Conservation (phyloP, 2,113 vertebrate genomes). For the Nyctereutes procyonoides region DNA sequence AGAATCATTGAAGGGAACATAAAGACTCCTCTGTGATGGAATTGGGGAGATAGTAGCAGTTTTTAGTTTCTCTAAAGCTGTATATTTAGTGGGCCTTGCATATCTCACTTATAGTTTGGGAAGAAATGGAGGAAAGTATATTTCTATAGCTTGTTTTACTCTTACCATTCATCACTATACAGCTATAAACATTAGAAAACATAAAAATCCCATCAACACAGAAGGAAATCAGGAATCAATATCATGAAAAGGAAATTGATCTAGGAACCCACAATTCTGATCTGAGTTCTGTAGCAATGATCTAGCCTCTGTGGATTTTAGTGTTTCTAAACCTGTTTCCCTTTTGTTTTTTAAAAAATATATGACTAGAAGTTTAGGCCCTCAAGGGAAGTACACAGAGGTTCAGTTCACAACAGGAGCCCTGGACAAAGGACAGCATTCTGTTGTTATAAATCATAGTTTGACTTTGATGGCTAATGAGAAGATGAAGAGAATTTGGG, state of each 20-base stretch:
- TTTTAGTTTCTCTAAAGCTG: not conserved
- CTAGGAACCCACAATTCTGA: not conserved
- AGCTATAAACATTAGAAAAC: not conserved
- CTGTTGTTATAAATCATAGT: not conserved
- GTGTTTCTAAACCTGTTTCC: not conserved
- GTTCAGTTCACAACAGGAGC: not conserved
- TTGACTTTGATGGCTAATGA: not conserved
- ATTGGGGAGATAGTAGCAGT: not conserved
- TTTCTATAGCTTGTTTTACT: not conserved
- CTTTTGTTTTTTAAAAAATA: not conserved
- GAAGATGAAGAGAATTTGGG: not conserved
- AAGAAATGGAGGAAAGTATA: not conserved
- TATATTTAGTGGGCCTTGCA: not conserved
- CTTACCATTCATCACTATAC: not conserved
- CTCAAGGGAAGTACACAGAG: not conserved
- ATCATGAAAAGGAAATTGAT: conserved; percentile 15
- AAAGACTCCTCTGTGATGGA: not conserved
- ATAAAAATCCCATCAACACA: not conserved
- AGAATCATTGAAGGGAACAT: not conserved
- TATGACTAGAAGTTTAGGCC: not conserved
- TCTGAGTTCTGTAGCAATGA: not conserved
- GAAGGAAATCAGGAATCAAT: not conserved
- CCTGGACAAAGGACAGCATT: not conserved
- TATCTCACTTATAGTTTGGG: not conserved
- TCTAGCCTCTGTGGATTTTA: not conserved